Conservation (phyloP, 2,888 invertebrate genomes). For the Deladenus siricidicola region DNA sequence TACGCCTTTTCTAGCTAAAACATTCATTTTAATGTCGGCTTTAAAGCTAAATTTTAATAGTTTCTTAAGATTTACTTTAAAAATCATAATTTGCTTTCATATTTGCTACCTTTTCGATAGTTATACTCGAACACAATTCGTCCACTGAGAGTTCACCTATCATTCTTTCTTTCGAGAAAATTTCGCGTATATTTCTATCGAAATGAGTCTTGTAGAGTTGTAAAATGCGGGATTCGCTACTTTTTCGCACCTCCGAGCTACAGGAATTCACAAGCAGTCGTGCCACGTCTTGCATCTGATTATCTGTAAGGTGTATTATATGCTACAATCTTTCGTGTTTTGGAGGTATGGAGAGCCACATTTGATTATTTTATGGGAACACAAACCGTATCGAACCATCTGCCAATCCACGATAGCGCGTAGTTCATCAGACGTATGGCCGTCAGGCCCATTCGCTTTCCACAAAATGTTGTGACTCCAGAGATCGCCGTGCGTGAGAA, state of each 20-base stretch:
- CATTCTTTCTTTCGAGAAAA: background rate
- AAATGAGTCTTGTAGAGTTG: background rate
- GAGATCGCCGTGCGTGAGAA: conserved; percentile 5
- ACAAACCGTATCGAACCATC: conserved; percentile 4
- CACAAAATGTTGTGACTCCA: conserved; percentile 11
- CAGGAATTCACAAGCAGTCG: conserved; percentile 3
- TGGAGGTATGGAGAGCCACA: no score
- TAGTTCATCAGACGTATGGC: background rate
- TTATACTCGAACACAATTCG: background rate
- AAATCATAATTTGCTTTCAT: no score
- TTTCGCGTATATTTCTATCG: background rate
- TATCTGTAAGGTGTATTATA: background rate
- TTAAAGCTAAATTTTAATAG: no score
- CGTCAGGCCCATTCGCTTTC: conserved; percentile 5
- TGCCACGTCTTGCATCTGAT: conserved; percentile 6
- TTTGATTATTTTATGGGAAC: no score
- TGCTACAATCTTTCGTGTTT: no score
- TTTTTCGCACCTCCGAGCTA: background rate
- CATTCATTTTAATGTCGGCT: background rate
- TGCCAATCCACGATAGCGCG: conserved; percentile 11
- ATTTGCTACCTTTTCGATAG: background rate
- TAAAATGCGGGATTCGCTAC: background rate
- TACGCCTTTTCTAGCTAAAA: background rate
- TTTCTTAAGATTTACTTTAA: no score
- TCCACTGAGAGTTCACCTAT: no score